Base-by-base conservation (phyloP, 2,888 invertebrate genomes). In the Iphiclides podalirius region DNA sequence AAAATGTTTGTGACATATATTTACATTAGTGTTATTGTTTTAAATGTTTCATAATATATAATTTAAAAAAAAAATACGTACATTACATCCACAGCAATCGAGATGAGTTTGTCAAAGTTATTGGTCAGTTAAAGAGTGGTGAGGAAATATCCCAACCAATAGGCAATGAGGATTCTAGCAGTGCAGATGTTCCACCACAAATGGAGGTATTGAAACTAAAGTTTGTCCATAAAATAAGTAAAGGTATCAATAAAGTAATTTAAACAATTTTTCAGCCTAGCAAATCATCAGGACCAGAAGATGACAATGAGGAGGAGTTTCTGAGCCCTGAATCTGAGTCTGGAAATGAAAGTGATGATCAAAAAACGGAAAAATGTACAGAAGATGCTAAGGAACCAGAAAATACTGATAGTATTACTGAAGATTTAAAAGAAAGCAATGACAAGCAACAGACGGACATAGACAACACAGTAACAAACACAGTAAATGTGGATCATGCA, bases 51-150 rank as follows among this genome's bases (percentile, higher is more conserved):
- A n/a, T n/a, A n/a, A n/a, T n/a, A n/a, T n/a, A n/a, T n/a, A n/a
- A n/a, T n/a, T n/a, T n/a, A n/a, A n/a, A n/a, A n/a, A n/a, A n/a
- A n/a, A n/a, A n/a, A n/a, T n/a, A n/a, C n/a, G n/a, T n/a, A n/a
- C n/a, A n/a, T n/a, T n/a, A n/a, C 20, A n/a, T 23, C 37, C 16
- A 9, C 70, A 96, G 97, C 76, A 92, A 92, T 84, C 87, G 96
- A 57, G 94, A 94, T 59, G 95, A 95, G 60, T 87, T 98, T 60
- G 93, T 94, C 6, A 91, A 92, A 68, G 90, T 98, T 26, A 96
- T 98, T 72, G 89, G 90, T 35, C 91, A 93, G 55, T 81, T 97
- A 43, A 93, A 92, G 47, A 91, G 90, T 64, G 94, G 94, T 12
- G 94, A 95, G 66, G 92, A 92, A 52, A 90, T 91, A 15, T 91